Evolutionary conservation across 2,888 invertebrate species (phyloP).

Genomic region (Prosapia bicincta): DNA sequence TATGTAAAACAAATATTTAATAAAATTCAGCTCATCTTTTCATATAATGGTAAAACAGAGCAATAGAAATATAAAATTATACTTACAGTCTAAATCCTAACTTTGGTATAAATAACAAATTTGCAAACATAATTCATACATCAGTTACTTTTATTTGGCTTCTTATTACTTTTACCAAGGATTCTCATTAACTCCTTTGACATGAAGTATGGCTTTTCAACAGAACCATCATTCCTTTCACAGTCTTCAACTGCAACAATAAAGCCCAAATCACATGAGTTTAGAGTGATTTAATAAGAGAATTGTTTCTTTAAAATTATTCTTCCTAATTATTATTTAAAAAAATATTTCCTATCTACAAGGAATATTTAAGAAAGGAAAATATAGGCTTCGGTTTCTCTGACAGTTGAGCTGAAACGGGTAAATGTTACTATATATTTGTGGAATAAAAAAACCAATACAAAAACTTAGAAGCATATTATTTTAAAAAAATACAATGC

Average conservation of each 20-base stretch:
- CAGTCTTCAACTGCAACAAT: slow-evolving; percentile 84
- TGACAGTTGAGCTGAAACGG: too few relatives aligned
- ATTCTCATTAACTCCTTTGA: slow-evolving; percentile 87
- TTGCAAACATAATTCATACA: neutral
- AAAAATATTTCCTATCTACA: too few relatives aligned
- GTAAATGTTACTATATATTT: too few relatives aligned
- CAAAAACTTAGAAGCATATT: too few relatives aligned
- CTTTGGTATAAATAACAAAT: slow-evolving; percentile 26
- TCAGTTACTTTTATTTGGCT: slow-evolving; percentile 2
- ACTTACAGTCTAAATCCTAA: neutral
- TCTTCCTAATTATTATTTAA: too few relatives aligned
- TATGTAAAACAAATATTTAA: neutral
- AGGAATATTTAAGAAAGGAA: too few relatives aligned
- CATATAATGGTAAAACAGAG: neutral
- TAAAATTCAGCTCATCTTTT: neutral
- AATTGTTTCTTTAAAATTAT: too few relatives aligned
- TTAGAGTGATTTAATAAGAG: too few relatives aligned
- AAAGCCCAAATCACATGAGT: too few relatives aligned
- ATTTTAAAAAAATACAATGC: too few relatives aligned
- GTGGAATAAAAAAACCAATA: too few relatives aligned
- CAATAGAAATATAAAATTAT: neutral
- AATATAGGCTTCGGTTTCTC: too few relatives aligned
- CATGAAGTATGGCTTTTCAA: slow-evolving; percentile 92
- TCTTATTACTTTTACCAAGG: slow-evolving; percentile 64
- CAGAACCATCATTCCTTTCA: slow-evolving; percentile 90